Evolutionary conservation across 2,113 vertebrate genomes (phyloP), one percentile per base, ranked within the genome.

Genomic region (Alligator sinensis): DNA sequence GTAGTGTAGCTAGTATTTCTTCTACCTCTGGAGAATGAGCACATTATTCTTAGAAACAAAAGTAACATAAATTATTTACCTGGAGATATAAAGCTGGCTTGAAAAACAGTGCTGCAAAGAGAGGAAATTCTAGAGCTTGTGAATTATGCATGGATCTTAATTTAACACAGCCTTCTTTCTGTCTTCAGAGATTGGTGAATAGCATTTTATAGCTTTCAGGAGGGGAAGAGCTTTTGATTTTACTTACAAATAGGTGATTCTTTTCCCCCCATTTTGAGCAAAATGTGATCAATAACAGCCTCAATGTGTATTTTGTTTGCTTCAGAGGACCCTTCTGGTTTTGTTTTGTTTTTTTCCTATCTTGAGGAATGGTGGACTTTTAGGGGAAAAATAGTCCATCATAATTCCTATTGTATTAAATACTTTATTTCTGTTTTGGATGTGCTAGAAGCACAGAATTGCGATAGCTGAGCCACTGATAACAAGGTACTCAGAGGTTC

Each of bases 41-140:
- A 5, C 3, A 3, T 93, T 89, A 91, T 93, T 97, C 63, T 87
- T 77, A 74, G 91, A 96, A 95, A 77, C 83, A 95, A 94, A 95
- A 95, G 84, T 93, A 78, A 30, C 61, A 94, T 95, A 80, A 96
- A 88, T 96, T 93, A 84, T 93, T 97, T 96, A 97, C 82, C 24
- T 72, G 60, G 81, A 82, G 90, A 89, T 92, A 78, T 89, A 95
- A 91, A 95, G 84, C 70, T 92, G 84, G 30, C 83, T 96, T 83
- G 70, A 96, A 92, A 27, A 92, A 63, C 82, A 22, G 82, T 92
- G 79, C 92, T 93, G 70, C 57, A 95, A 87, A 87, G 54, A 68
- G 90, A 87, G 30, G 75, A 79, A 94, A 47, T 88, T 93, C 80
- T 95, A 59, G 1, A 83, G n/a, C 76, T 82, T 76, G 38, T 95